These are phyloP conservation scores for Bovichtus diacanthus DNA, from an alignment of 2,797 vertebrate species.

Conservation along the genomic window DNA sequence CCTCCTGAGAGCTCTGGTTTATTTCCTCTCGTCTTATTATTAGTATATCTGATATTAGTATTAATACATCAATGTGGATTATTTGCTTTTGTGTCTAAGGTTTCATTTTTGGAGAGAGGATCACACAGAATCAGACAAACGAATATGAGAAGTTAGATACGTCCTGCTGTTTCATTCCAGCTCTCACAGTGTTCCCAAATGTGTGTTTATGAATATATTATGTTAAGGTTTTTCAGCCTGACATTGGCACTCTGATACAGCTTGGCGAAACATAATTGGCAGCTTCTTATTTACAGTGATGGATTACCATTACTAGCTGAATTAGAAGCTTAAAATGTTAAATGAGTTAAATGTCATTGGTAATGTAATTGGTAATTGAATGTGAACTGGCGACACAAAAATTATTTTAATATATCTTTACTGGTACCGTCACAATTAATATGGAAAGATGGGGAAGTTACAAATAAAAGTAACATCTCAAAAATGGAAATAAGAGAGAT, in stretches of 20 bases:
- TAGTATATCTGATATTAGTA: too few species aligned
- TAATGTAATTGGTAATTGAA: conserved; percentile 13
- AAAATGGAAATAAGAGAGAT: neutral
- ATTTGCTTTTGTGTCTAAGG: neutral
- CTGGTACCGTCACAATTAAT: neutral
- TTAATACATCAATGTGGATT: neutral
- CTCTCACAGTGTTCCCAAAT: too few species aligned
- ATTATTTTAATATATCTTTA: neutral
- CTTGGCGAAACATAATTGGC: conserved; percentile 9
- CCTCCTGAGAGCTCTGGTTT: too few species aligned
- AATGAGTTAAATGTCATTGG: conserved; percentile 18
- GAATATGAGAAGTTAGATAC: neutral
- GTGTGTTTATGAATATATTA: too few species aligned
- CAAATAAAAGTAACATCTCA: neutral
- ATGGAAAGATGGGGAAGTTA: neutral
- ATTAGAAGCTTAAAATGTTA: neutral
- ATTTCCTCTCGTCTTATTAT: too few species aligned
- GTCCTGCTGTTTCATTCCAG: neutral
- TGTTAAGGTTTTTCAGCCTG: neutral
- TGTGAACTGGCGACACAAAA: neutral
- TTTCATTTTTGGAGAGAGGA: neutral
- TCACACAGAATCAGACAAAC: neutral
- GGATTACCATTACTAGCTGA: conserved; percentile 12
- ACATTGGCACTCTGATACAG: conserved; percentile 8
- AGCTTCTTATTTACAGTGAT: conserved; percentile 14